These are phyloP conservation scores for Seriola dumerili DNA, from an alignment of 2,113 vertebrate species.

Conservation along the genomic window DNA sequence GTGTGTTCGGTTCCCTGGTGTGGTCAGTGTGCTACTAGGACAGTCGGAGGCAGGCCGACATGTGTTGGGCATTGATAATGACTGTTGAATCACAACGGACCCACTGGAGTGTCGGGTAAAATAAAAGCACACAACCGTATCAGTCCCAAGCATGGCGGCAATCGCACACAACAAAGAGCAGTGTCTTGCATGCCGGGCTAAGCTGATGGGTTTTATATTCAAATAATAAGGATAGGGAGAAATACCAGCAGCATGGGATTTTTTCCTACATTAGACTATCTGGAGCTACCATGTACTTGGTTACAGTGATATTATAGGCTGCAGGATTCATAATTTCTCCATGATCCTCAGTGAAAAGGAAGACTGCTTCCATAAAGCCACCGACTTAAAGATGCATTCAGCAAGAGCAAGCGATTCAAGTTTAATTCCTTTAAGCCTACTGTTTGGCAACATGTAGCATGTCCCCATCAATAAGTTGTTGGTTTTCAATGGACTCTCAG, in stretches of 20 bases:
- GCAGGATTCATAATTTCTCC: conserved; percentile 46
- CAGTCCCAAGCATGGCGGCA: conserved; percentile 73
- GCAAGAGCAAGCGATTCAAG: conserved; percentile 45
- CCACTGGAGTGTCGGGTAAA: conserved; percentile 61
- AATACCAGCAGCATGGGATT: conserved; percentile 71
- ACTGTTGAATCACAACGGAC: conserved; percentile 67
- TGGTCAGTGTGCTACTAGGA: conserved; percentile 76
- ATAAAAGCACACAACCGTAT: conserved; percentile 77
- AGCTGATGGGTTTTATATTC: conserved; percentile 79
- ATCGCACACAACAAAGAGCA: conserved; percentile 73
- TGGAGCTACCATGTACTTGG: conserved; percentile 53
- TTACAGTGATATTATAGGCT: conserved; percentile 54
- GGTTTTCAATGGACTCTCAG: conserved; percentile 72
- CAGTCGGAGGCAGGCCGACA: conserved; percentile 70
- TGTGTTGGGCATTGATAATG: conserved; percentile 82
- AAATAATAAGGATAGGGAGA: conserved; percentile 72
- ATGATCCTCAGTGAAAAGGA: conserved; percentile 51
- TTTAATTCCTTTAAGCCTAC: conserved; percentile 69
- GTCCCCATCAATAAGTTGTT: conserved; percentile 68
- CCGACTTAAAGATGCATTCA: conserved; percentile 56
- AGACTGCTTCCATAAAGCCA: conserved; percentile 33
- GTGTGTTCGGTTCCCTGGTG: conserved; percentile 63
- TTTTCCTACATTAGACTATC: conserved; percentile 58
- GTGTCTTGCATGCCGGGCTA: conserved; percentile 70
- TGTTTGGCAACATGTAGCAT: conserved; percentile 56